These are phyloP conservation scores for Gobio gobio DNA, from an alignment of 2,113 vertebrate genomes.

Conservation along the genomic window DNA sequence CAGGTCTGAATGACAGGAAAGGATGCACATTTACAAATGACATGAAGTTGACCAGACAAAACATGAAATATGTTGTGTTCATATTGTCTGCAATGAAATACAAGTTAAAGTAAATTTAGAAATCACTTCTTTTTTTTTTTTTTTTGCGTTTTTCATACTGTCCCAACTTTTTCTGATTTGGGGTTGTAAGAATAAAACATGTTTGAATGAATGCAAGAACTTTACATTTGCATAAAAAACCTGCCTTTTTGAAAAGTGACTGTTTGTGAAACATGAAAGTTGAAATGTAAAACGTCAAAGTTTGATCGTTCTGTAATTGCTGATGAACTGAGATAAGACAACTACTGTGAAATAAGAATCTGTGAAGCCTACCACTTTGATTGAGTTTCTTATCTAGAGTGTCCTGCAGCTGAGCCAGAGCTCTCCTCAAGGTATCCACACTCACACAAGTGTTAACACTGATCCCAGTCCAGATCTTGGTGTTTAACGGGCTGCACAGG, in stretches of 20 bases:
- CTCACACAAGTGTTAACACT: background rate
- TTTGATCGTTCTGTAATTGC: background rate
- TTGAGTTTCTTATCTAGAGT: background rate
- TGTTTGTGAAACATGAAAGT: no score
- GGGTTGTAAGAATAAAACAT: background rate
- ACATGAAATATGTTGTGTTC: no score
- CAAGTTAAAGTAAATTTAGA: no score
- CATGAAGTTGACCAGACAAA: no score
- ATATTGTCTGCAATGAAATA: no score
- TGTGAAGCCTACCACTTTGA: background rate
- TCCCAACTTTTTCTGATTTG: no score
- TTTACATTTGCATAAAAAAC: background rate
- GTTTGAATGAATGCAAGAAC: background rate
- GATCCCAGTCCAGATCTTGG: background rate
- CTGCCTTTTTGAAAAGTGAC: background rate
- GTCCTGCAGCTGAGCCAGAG: background rate
- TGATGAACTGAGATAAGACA: background rate
- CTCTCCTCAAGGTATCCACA: constrained; percentile 3
- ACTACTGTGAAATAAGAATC: background rate
- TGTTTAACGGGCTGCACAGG: background rate
- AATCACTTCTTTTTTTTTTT: no score
- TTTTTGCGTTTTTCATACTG: no score
- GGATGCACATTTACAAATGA: no score
- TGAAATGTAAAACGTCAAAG: no score
- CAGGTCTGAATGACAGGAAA: no score